phyloP scores from a whole-genome alignment of 1,140 invertebrate species.

The Tenebrio molitor region DNA sequence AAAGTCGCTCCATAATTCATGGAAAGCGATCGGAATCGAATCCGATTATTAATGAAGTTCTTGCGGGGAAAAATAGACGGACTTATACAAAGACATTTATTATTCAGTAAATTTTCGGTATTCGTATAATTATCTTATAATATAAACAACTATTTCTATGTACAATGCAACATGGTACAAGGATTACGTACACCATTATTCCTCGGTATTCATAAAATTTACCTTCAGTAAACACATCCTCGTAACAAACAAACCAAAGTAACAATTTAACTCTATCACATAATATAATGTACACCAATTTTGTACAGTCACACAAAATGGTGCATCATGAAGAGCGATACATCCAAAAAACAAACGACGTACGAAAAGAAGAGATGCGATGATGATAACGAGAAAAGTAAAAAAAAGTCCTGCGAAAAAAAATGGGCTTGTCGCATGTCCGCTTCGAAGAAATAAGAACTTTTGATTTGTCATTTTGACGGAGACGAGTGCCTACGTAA shows the following conservation, averaged over 20 bases:
- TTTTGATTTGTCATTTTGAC: conserved; percentile 53
- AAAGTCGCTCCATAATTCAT: too few species aligned
- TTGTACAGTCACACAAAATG: conserved; percentile 44
- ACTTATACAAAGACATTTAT: conserved; percentile 65
- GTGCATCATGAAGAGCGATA: conserved; percentile 30
- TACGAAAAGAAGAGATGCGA: conserved; percentile 17
- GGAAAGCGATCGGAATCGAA: too few species aligned
- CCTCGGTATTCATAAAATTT: conserved; percentile 56
- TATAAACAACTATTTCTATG: conserved; percentile 65
- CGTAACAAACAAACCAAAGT: conserved; percentile 60
- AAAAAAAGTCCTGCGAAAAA: conserved; percentile 2
- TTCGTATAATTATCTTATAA: conserved; percentile 64
- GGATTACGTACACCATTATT: conserved; percentile 60
- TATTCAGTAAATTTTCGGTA: conserved; percentile 62
- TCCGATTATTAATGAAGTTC: too few species aligned
- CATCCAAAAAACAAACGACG: conserved; percentile 14
- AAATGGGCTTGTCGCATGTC: not conserved
- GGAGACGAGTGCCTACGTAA: conserved; percentile 49
- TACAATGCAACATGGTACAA: conserved; percentile 63
- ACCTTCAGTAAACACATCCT: conserved; percentile 57
- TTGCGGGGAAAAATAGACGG: not conserved
- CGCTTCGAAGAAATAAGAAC: conserved; percentile 7
- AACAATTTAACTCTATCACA: conserved; percentile 62
- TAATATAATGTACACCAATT: conserved; percentile 55
- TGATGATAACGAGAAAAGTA: conserved; percentile 19